phyloP scores from a whole-genome alignment of 2,113 vertebrate genomes.

The Melanotaenia duboulayi region DNA sequence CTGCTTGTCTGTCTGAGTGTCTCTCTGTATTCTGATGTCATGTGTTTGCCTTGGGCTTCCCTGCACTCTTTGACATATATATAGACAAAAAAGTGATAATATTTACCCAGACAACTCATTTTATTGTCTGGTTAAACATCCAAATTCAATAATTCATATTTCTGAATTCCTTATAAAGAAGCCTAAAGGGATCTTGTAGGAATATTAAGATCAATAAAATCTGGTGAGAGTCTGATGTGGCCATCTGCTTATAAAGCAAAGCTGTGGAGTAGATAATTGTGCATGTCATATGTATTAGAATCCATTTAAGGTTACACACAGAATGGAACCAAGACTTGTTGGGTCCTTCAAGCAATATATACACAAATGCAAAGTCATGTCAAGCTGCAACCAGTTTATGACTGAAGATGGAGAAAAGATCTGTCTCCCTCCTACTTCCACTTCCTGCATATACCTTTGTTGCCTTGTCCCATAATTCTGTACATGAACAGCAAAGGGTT shows the following conservation, averaged over 20 bases:
- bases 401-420: background rate
- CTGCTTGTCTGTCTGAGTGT: constrained; percentile 21
- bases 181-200: background rate
- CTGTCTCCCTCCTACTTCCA: background rate
- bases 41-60: constrained; percentile 72
- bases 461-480: background rate
- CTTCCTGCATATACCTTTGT: constrained; percentile 1
- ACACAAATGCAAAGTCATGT: background rate
- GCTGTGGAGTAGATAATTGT: background rate
- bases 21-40: constrained; percentile 64
- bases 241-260: background rate
- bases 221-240: background rate
- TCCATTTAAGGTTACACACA: background rate
- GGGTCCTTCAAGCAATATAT: background rate
- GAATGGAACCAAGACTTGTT: background rate
- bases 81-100: constrained; percentile 63
- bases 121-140: constrained; percentile 70
- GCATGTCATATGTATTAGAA: background rate
- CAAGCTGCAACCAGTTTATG: background rate
- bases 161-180: constrained; percentile 33
- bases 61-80: constrained; percentile 60
- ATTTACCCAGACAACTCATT: constrained; percentile 70
- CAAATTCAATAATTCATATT: constrained; percentile 64
- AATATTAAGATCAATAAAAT: background rate
- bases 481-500: background rate